Base-by-base conservation (phyloP, 2,888 invertebrate genomes). In the Keiferia lycopersicella region DNA sequence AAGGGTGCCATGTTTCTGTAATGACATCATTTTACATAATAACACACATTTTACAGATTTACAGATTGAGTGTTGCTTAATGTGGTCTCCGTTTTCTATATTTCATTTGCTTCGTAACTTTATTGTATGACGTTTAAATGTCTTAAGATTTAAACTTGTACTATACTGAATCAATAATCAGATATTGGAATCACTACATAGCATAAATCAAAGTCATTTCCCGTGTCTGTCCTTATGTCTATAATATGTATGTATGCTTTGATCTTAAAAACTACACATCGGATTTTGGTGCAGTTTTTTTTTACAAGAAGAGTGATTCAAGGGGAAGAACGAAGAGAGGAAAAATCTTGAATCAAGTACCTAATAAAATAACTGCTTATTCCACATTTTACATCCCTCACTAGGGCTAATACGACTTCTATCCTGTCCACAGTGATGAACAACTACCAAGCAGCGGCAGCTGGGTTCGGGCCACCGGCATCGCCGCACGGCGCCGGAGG, bases 381-480 rank as follows among this genome's bases (percentile, higher is more conserved):
- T 45, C 3, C 16, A 45, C 16, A 4, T 45, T 8, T n/a, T 16
- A 16, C n/a, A 16, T 16, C 1, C n/a, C 6, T 8, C 2, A 45
- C 45, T 2, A n/a, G n/a, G n/a, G 45, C 45, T 45, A 6, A 45
- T 16, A 22, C 6, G 3, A 3, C 16, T 45, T 4, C n/a, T 45
- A 45, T 16, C 4, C 45, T 45, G 69, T 91, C 75, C 94, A 75
- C 96, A 97, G 98, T 98, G 92, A 98, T 98, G 96, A 97, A 97
- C 94, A 98, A 97, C 94, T 98, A 98, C 92, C 96, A 96, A 84
- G 96, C 96, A 65, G 96, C 96, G 71, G 94, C 95, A 70, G 95
- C 95, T 76, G 95, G 95, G 65, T 96, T 95, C 81, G 96, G 95
- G 41, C 96, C 96, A 68, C 96, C 96, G 68, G 96, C 96, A 73